Base-by-base conservation (phyloP, 2,888 invertebrate genomes). In the Antheraea assamensis region DNA sequence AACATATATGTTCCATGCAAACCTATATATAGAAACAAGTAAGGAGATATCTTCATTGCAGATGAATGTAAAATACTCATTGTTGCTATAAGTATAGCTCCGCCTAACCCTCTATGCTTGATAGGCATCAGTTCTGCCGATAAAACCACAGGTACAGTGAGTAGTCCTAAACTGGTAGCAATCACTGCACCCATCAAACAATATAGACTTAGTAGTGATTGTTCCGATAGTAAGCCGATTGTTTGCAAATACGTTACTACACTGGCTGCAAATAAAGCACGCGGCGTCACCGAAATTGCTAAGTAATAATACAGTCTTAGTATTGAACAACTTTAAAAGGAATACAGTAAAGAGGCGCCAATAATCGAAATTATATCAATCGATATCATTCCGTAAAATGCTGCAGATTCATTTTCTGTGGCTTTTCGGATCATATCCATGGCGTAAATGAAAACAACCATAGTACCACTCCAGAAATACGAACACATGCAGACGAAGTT, bases 51-150 rank as follows among this genome's bases (percentile, higher is more conserved):
- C 76, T 79, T 80, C 13, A 80, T 73, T 15, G 78, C 76, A 10
- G 76, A 74, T 1, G 78, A 70, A 42, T 78, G 77, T 30, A 78
- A 72, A 10, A 77, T 1, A 58, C 78, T 78, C 1, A 77, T 74
- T 27, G 73, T 74, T 55, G 77, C 70, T 27, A 80, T 76, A 19
- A 73, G 77, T 15, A 79, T 49, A 7, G 76, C 77, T 3, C 79
- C 80, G 0, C 81, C 81, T 42, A 81, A 24, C 13, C 79, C 78
- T 74, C 78, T 76, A 27, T 80, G 78, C 47, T 80, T 79, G 0
- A 81, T 79, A 1, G 81, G 81, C 77, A 79, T 78, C 5, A 81
- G 15, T 35, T 78, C 80, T 0, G 77, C 74, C 1, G 78, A 55
- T n/a, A 80, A 68, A 1, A 75, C 72, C 19, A 74, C 75, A 21